A percentile compares a stretch with the other conserved stretches of the same genome.
Conservation (phyloP, 2,888 invertebrate species). For the Lagria hirta region DNA sequence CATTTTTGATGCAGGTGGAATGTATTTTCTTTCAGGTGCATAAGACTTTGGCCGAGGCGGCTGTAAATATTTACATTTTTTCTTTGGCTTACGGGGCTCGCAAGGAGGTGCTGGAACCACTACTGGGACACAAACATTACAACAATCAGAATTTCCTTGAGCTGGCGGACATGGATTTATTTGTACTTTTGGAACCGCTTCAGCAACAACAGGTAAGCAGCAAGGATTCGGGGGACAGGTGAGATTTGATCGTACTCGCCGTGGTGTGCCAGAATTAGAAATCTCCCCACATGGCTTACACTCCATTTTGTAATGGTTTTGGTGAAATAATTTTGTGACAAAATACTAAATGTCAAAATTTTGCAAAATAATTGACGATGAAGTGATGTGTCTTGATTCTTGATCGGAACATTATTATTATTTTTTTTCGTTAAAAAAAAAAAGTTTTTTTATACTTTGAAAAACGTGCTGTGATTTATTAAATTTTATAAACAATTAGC, state of each 20-base stretch:
- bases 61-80: slow-evolving; percentile 56
- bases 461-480: neutral
- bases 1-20: slow-evolving; percentile 61
- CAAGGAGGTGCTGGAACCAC: slow-evolving; percentile 33
- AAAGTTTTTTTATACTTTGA: neutral
- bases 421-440: neutral
- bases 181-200: slow-evolving; percentile 37
- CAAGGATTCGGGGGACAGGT: slow-evolving; percentile 32
- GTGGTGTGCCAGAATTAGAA: slow-evolving; percentile 20
- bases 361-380: slow-evolving; percentile 1
- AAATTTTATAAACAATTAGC: neutral
- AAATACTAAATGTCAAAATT: slow-evolving; percentile 17
- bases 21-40: slow-evolving; percentile 60
- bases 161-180: slow-evolving; percentile 40
- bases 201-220: slow-evolving; percentile 41
- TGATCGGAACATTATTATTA: too few species aligned
- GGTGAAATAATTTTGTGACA: slow-evolving; percentile 8
- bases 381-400: neutral
- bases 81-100: slow-evolving; percentile 26
- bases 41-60: slow-evolving; percentile 61
- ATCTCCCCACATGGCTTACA: slow-evolving; percentile 39
- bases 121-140: slow-evolving; percentile 43
- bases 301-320: slow-evolving; percentile 31
- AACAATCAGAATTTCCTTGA: slow-evolving; percentile 20
- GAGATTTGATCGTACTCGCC: slow-evolving; percentile 28